Conservation (phyloP, 2,888 invertebrate genomes). For the Bugulina stolonifera region DNA sequence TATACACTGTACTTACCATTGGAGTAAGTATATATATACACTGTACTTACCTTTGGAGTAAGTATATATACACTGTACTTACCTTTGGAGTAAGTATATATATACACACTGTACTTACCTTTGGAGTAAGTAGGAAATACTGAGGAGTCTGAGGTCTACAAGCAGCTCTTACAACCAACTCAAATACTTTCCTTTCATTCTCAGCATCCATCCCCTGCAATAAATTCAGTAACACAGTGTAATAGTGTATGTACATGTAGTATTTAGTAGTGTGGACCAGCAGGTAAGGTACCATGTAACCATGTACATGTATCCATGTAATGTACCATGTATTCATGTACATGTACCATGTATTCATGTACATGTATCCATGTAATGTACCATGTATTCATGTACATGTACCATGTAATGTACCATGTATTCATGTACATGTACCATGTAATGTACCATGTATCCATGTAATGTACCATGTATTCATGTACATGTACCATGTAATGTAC, state of each 20-base stretch:
- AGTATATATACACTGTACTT: slow-evolving; percentile 63
- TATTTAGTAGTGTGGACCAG: too few species aligned
- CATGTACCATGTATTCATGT: too few species aligned
- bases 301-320: too few species aligned
- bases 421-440: too few species aligned
- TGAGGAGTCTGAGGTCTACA: slow-evolving; percentile 67
- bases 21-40: slow-evolving; percentile 89
- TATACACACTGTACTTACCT: slow-evolving; percentile 67
- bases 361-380: too few species aligned
- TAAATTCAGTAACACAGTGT: background rate
- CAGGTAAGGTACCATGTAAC: too few species aligned
- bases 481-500: too few species aligned
- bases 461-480: too few species aligned
- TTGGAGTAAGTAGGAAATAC: slow-evolving; percentile 89
- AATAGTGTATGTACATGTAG: background rate
- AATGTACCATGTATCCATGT: too few species aligned
- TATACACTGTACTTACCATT: slow-evolving; percentile 71
- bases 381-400: too few species aligned
- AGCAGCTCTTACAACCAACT: slow-evolving; percentile 56
- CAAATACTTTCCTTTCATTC: slow-evolving; percentile 51
- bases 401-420: too few species aligned
- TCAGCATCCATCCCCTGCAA: slow-evolving; percentile 51
- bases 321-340: too few species aligned
- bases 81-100: slow-evolving; percentile 94
- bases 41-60: slow-evolving; percentile 78